Evolutionary conservation across 1,140 invertebrate genomes (phyloP), one percentile per base, ranked within the genome.

Genomic region (Armadillidium nasatum): DNA sequence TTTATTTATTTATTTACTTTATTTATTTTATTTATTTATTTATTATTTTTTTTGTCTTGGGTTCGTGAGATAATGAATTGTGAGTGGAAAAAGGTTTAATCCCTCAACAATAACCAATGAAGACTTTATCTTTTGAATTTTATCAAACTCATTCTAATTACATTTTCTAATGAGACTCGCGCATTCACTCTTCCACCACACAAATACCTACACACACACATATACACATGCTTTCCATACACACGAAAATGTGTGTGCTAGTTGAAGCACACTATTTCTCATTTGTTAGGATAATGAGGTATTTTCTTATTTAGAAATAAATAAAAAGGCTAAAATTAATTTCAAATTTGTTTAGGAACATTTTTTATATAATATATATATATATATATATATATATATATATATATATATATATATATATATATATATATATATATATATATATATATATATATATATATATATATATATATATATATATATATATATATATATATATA

Each of bases 321-420:
- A 33, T 33, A 33, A 33, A 3, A 33, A 33, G 33, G 33, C 33
- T 33, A 33, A 33, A 33, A 33, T 33, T 33, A 3, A 33, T 33
- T 33, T 33, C 33, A 33, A 33, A 33, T 33, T 3, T 6, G 33
- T 33, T 3, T 33, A 33, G 33, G 33, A 33, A 33, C 1, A 33
- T 33, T 33, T 1, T 33, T 60, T 3, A 60, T 60, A 21, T 60
- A 60, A 60, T 60, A 21, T 60, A 60, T 21, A 60, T 60, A 60
- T 60, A 60, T 60, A 60, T 60, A 21, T 60, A 60, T 60, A 60
- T 21, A 60, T 21, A 60, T 21, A 60, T 60, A 21, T 60, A 60
- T 21, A 60, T 60, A 60, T 60, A 60, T 21, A 60, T 60, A 60
- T 21, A 60, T 60, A 60, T 60, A 60, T 60, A 60, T 60, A 60